These are phyloP conservation scores for Vanessa cardui DNA, from an alignment of 2,888 invertebrate genomes.

Conservation along the genomic window DNA sequence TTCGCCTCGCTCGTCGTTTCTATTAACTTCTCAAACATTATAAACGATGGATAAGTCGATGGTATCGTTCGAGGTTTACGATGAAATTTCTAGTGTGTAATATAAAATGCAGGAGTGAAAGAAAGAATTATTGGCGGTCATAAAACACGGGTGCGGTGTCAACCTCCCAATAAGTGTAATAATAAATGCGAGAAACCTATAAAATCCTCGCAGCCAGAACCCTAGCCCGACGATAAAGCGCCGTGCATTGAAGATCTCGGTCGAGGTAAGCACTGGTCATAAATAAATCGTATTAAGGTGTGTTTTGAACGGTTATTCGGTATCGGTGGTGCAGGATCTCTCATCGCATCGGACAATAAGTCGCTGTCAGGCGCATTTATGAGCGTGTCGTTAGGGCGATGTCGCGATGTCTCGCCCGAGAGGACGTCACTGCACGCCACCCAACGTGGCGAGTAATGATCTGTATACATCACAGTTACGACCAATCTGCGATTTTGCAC, in stretches of 20 bases:
- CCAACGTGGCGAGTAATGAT: slow-evolving; percentile 71
- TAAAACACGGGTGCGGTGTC: slow-evolving; percentile 65
- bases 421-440: slow-evolving; percentile 52
- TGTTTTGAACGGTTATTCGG: slow-evolving; percentile 64
- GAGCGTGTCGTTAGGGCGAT: slow-evolving; percentile 63
- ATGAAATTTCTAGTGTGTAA: slow-evolving; percentile 51
- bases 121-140: slow-evolving; percentile 65
- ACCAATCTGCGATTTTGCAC: slow-evolving; percentile 52
- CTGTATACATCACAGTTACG: slow-evolving; percentile 68
- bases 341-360: slow-evolving; percentile 66
- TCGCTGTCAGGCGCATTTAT: slow-evolving; percentile 66
- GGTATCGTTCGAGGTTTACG: slow-evolving; percentile 48
- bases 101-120: slow-evolving; percentile 64
- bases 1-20: slow-evolving; percentile 47
- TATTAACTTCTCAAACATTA: slow-evolving; percentile 44
- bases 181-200: slow-evolving; percentile 67
- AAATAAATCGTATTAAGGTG: slow-evolving; percentile 77
- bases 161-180: slow-evolving; percentile 61
- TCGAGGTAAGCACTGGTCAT: slow-evolving; percentile 67
- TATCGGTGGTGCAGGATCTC: slow-evolving; percentile 68
- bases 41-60: slow-evolving; percentile 40
- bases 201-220: slow-evolving; percentile 59
- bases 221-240: slow-evolving; percentile 59
- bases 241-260: slow-evolving; percentile 55
- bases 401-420: slow-evolving; percentile 44